Conservation (phyloP, 2,888 invertebrate genomes). For the Chaetogeoica ovagalla region DNA sequence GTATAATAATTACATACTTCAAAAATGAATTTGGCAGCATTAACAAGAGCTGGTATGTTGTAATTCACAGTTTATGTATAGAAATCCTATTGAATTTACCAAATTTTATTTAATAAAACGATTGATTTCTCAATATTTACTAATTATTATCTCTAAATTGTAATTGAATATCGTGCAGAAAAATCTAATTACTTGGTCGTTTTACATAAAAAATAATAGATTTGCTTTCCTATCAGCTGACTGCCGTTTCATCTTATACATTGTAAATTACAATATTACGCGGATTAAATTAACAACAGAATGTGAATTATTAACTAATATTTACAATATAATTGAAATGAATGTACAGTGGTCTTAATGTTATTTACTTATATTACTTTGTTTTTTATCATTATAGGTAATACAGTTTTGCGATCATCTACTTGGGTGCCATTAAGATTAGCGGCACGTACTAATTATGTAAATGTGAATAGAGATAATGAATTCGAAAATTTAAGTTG, state of each 20-base stretch:
- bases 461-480: constrained; percentile 40
- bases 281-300: background rate
- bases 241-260: background rate
- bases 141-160: background rate
- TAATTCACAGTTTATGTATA: background rate
- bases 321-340: background rate
- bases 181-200: too few species aligned
- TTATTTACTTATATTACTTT: background rate
- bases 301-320: background rate
- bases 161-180: background rate
- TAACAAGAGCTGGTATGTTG: constrained; percentile 33
- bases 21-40: constrained; percentile 24
- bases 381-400: constrained; percentile 17
- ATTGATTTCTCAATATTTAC: too few species aligned
- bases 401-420: constrained; percentile 39
- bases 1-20: background rate
- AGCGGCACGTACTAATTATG: constrained; percentile 31
- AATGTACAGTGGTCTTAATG: background rate
- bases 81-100: background rate
- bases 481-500: constrained; percentile 49
- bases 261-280: background rate
- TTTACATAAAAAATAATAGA: background rate
- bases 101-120: background rate
- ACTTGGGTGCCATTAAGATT: constrained; percentile 8
- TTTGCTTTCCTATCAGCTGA: background rate